phyloP scores from a whole-genome alignment of 2,888 invertebrate genomes.

The Lepetodrilus schrolli region DNA sequence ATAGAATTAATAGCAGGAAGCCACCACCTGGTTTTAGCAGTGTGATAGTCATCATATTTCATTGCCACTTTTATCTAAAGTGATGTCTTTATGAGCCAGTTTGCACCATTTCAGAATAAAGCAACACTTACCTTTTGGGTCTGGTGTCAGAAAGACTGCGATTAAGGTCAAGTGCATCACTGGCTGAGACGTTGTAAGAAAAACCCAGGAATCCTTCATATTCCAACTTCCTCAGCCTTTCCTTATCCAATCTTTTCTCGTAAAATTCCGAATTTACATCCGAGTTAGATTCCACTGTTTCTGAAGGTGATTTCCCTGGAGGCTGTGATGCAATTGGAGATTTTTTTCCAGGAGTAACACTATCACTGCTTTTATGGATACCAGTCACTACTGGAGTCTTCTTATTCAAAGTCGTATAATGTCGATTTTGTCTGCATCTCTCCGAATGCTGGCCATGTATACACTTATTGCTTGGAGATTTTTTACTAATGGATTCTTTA shows the following conservation, averaged over 20 bases:
- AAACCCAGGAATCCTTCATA: conserved; percentile 17
- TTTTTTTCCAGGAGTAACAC: not conserved
- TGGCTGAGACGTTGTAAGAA: conserved; percentile 27
- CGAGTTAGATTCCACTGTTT: not conserved
- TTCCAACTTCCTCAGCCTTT: conserved; percentile 11
- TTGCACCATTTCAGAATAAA: not conserved
- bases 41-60: not conserved
- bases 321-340: conserved; percentile 1
- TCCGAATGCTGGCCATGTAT: not conserved
- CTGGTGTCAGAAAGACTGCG: not conserved
- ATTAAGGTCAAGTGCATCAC: not conserved
- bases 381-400: not conserved
- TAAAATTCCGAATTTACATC: conserved; percentile 22
- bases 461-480: not conserved
- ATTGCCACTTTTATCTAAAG: not conserved
- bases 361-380: not conserved
- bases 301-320: not conserved
- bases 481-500: not conserved
- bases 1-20: too few relatives aligned
- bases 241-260: conserved; percentile 13
- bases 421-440: not conserved
- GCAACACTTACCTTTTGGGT: conserved; percentile 8
- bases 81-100: not conserved
- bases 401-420: not conserved
- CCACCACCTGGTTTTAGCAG: not conserved